Evolutionary conservation across 2,888 invertebrate species (phyloP).

Genomic region (Tetragonisca angustula): DNA sequence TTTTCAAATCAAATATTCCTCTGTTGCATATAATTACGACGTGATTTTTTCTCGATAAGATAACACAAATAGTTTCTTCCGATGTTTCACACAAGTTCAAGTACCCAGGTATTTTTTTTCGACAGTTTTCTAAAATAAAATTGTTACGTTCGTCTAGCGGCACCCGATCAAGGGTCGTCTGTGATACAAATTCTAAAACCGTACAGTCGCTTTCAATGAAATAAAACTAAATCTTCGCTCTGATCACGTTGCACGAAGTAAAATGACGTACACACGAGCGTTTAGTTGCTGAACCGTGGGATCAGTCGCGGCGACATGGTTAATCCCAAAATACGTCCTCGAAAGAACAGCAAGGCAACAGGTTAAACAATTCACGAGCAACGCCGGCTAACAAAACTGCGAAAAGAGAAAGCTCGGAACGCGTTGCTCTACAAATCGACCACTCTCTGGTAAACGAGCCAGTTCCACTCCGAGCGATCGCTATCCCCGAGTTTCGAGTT

Average conservation of each 20-base stretch:
- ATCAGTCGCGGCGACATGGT: too few species aligned
- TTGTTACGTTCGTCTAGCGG: too few species aligned
- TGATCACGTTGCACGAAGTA: neutral
- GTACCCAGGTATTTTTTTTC: too few species aligned
- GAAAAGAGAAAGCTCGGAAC: conserved; percentile 4
- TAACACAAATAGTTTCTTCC: neutral
- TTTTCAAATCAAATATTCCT: neutral
- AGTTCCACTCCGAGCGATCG: neutral
- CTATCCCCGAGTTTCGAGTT: conserved; percentile 10
- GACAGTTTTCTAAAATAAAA: too few species aligned
- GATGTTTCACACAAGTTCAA: too few species aligned
- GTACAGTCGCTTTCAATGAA: neutral
- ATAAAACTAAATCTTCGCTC: neutral
- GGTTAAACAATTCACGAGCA: conserved; percentile 11
- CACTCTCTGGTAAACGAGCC: conserved; percentile 3
- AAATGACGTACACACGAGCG: neutral
- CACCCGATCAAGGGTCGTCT: too few species aligned
- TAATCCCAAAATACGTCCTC: neutral
- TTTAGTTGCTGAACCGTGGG: neutral
- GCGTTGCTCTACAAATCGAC: conserved; percentile 16
- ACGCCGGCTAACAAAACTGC: neutral
- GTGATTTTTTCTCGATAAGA: neutral
- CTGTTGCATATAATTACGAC: neutral
- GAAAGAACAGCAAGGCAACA: conserved; percentile 7
- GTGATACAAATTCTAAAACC: neutral